Base-by-base conservation (phyloP, 1,140 invertebrate species). In the Conus betulinus region DNA sequence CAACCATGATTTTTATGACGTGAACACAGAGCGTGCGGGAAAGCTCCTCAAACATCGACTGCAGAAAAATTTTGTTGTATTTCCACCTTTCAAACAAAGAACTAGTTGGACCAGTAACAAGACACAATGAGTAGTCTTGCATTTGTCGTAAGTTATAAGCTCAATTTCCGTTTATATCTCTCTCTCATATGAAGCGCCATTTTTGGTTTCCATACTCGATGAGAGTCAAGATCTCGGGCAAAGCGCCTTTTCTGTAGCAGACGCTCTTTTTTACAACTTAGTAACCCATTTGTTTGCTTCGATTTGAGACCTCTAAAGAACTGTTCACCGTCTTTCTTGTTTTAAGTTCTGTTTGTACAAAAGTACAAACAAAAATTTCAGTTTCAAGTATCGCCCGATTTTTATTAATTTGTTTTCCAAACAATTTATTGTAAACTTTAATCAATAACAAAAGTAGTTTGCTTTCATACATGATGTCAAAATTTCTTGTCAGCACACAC, bases 41-140 rank as follows among this genome's bases (percentile, higher is more conserved):
- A 78, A 87, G 53, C 71, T 13, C 71, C 25, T 60, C 85, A 87
- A 85, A 87, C 85, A 78, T n/a, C 71, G 52, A 78, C 10, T 25
- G 39, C 71, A 71, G 17, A 87, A 79, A 55, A 27, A 55, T 27
- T 20, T 25, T 85, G 76, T 55, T 78, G n/a, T 23, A 55, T 23
- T 39, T 60, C 27, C 51, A 27, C 23, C 13, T 60, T 23, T 52
- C 23, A 60, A 15, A 25, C n/a, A 67, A 25, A 25, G 82, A 27
- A 13, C 82, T 39, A 67, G 11, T 17, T 25, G 13, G 23, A 39
- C n/a, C 74, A 25, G 74, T 17, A 25, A 23, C 82, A 63, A 84
- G 67, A 52, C 20, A 76, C 39, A 52, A 91, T 92, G 92, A 92
- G 91, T 88, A 89, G 90, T 57, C 90, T 91, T 86, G 91, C 92